Percentiles rank a stretch among this genome's conserved stretches.
Evolutionary conservation across 2,797 vertebrate species (phyloP).

Genomic region (Eulemur rubriventer): DNA sequence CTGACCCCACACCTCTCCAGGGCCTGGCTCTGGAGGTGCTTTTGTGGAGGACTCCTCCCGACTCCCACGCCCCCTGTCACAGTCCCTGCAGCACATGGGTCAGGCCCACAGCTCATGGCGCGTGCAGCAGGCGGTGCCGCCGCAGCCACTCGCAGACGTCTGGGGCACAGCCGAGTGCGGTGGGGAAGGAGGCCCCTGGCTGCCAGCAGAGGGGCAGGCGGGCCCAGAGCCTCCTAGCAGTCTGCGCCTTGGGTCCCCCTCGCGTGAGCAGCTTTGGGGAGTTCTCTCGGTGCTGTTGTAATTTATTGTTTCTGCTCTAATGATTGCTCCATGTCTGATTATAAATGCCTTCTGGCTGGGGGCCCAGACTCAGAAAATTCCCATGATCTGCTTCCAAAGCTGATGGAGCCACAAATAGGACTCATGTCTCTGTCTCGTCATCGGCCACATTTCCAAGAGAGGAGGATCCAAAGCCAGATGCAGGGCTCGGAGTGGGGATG

Average conservation of each 20-base stretch:
- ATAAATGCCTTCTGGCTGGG: conserved; percentile 76
- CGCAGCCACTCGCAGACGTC: neutral
- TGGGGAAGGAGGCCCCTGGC: neutral
- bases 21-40: neutral
- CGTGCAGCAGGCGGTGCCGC: neutral
- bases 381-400: conserved; percentile 79
- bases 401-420: conserved; percentile 68
- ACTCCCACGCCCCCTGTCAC: rapidly evolving
- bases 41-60: neutral
- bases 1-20: neutral
- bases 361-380: conserved; percentile 77
- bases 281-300: conserved; percentile 56
- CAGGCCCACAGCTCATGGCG: neutral
- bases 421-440: conserved; percentile 61
- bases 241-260: neutral
- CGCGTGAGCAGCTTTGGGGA: conserved; percentile 54
- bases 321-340: conserved; percentile 79
- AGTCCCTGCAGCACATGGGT: neutral
- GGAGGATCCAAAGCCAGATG: neutral
- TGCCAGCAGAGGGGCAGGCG: neutral
- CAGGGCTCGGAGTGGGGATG: neutral
- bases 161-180: neutral
- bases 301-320: conserved; percentile 75
- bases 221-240: neutral
- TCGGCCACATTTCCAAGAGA: conserved; percentile 42